Conservation (phyloP, 2,113 vertebrate genomes). For the Rhinolophus ferrumequinum region DNA sequence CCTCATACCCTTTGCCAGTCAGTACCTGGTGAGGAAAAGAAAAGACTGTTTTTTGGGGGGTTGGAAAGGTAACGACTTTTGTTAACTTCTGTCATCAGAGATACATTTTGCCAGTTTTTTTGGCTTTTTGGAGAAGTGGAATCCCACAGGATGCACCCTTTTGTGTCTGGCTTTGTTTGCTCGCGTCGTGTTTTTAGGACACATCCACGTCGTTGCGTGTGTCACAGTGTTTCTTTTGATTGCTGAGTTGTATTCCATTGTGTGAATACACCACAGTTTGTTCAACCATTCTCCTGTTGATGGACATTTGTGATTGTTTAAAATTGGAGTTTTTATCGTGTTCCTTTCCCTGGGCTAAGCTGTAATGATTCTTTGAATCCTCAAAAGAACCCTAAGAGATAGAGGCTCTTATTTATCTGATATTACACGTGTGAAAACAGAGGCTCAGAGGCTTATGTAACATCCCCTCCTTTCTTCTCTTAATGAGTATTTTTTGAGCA, state of each 20-base stretch:
- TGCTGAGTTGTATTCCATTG: neutral
- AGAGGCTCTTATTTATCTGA: neutral
- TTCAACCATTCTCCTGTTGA: neutral
- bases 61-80: neutral
- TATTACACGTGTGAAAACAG: neutral
- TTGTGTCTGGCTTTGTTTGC: neutral
- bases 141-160: accelerated
- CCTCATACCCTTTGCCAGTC: neutral
- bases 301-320: neutral
- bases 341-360: neutral
- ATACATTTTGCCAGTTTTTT: too few species aligned
- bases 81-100: neutral
- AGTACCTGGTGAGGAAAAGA: neutral
- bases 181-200: accelerated
- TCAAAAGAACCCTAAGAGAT: neutral
- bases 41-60: neutral
- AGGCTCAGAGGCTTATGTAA: neutral
- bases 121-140: neutral
- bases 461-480: neutral
- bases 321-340: neutral
- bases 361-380: neutral
- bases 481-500: neutral
- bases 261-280: neutral
- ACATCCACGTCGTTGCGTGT: accelerated
- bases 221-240: neutral